Base-by-base conservation (phyloP, 2,888 invertebrate genomes). In the Hirtodrosophila confusa region DNA sequence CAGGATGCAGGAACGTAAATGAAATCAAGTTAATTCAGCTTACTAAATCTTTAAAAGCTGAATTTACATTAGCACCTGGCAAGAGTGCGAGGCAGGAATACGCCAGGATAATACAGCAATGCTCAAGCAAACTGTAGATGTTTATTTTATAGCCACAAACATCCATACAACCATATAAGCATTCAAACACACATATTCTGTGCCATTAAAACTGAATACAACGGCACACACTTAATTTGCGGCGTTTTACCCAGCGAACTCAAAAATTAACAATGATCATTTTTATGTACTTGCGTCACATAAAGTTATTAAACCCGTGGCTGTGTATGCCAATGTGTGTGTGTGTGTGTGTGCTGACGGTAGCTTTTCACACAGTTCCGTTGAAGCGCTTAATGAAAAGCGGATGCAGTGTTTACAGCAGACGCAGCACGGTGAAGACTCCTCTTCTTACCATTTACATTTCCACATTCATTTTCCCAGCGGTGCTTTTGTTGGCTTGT, bases 201-300 rank as follows among this genome's bases (percentile, higher is more conserved):
- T 23, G 45, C 39, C 57, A 80, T 80, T 75, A 65, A 69, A 75
- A 44, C 37, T 63, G 61, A 61, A 76, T 62, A 43, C 24, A 53
- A 43, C 45, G 39, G 60, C 69, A 40, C 17, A 56, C 75, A 86
- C 73, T 86, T 64, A 73, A 86, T 86, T 83, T 83, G 61, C 44
- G 62, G 71, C 74, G 70, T 78, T 60, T 62, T 43, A 44, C 43
- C 24, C 17, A 6, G 37, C 27, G 33, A 47, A 51, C 33, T 12
- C 53, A 40, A 50, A 67, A 79, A 82, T 83, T 75, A 75, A 86
- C 77, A 82, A 75, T 77, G 63, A 80, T 79, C 61, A 62, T 66
- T 72, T 75, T 86, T 54, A 72, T 86, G 61, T 49, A 24, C 31
- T 31, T 31, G 9, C 36, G 29, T 58, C 47, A 64, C 57, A 75